Conservation (phyloP, 2,888 invertebrate genomes). For the Alviniconcha strummeri region DNA sequence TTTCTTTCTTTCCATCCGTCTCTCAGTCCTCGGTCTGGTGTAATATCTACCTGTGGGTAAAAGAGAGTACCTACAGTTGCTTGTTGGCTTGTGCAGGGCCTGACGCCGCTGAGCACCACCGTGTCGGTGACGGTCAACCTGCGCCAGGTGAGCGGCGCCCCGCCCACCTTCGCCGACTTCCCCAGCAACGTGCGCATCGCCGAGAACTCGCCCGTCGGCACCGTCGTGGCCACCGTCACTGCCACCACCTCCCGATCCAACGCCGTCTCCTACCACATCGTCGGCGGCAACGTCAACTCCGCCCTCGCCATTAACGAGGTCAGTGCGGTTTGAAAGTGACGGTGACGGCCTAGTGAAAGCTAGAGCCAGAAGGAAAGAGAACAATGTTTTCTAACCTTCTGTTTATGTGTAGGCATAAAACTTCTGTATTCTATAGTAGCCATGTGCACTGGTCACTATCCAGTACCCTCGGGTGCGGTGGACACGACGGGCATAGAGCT, state of each 20-base stretch:
- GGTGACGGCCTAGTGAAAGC: no score
- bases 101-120: conserved; percentile 81
- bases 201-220: conserved; percentile 56
- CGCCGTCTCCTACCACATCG: conserved; percentile 81
- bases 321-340: neutral
- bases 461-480: no score
- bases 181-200: conserved; percentile 77
- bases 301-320: conserved; percentile 54
- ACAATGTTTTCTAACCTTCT: no score
- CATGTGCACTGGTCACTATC: no score
- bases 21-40: neutral
- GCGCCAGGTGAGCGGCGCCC: conserved; percentile 79
- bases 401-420: no score
- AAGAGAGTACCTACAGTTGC: no score
- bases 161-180: conserved; percentile 82
- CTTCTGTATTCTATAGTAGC: no score
- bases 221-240: conserved; percentile 84
- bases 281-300: conserved; percentile 94
- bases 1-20: neutral
- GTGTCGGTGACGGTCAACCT: conserved; percentile 86
- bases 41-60: no score
- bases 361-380: no score
- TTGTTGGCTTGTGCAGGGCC: conserved; percentile 75
- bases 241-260: conserved; percentile 79
- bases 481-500: no score